Evolutionary conservation across 2,888 invertebrate genomes (phyloP).

Genomic region (Fragum fragum): DNA sequence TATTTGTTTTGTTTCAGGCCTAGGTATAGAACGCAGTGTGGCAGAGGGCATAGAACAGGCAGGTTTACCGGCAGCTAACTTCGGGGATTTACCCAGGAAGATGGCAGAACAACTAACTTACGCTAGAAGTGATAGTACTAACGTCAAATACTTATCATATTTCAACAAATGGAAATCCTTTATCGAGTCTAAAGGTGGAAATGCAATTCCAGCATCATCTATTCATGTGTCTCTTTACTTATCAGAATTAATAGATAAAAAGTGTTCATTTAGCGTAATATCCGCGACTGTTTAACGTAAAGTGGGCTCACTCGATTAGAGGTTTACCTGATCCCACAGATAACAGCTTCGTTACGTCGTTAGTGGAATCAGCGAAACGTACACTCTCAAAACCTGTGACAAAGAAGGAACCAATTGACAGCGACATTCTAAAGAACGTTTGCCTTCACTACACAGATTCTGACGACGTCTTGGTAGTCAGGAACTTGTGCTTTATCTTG

Average conservation of each 20-base stretch:
- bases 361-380: constrained; percentile 53
- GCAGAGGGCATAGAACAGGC: not conserved
- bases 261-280: constrained; percentile 38
- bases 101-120: constrained; percentile 36
- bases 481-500: constrained; percentile 53
- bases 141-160: constrained; percentile 40
- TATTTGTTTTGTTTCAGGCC: constrained; percentile 27
- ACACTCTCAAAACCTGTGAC: constrained; percentile 30
- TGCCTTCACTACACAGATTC: constrained; percentile 41
- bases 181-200: constrained; percentile 35
- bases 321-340: constrained; percentile 43
- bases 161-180: constrained; percentile 44
- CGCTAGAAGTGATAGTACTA: constrained; percentile 45
- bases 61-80: constrained; percentile 21
- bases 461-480: constrained; percentile 23
- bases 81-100: constrained; percentile 29
- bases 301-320: constrained; percentile 43
- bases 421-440: constrained; percentile 40
- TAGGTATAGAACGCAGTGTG: constrained; percentile 1
- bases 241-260: constrained; percentile 48
- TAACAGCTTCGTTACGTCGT: constrained; percentile 52
- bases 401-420: constrained; percentile 55
- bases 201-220: constrained; percentile 49
- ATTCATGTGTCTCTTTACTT: constrained; percentile 48
- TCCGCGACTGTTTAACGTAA: constrained; percentile 37